phyloP scores from a whole-genome alignment of 1,140 invertebrate genomes.

The Mactra quadrangularis region DNA sequence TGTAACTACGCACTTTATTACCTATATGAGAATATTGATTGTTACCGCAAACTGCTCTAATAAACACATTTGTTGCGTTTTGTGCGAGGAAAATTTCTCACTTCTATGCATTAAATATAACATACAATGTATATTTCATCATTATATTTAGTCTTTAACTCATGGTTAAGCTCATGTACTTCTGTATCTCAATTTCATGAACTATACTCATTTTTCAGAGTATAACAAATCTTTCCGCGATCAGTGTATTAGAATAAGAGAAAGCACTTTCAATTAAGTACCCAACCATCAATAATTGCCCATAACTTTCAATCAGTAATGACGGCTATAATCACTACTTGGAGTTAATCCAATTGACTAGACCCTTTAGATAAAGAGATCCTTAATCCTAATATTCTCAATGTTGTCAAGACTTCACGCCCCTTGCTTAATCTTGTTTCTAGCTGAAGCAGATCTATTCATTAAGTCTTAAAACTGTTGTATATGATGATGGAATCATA shows the following conservation, averaged over 20 bases:
- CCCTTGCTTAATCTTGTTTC: slow-evolving; percentile 57
- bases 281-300: background rate
- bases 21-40: too few relatives aligned
- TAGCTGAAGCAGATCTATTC: slow-evolving; percentile 18
- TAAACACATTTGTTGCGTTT: too few relatives aligned
- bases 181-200: too few relatives aligned
- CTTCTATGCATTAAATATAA: too few relatives aligned
- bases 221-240: too few relatives aligned
- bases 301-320: background rate
- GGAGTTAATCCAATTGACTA: slow-evolving; percentile 13
- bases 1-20: too few relatives aligned
- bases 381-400: slow-evolving; percentile 16
- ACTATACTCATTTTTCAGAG: too few relatives aligned
- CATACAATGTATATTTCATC: too few relatives aligned
- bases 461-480: slow-evolving; percentile 5
- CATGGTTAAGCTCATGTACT: too few relatives aligned
- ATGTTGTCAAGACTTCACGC: slow-evolving; percentile 32
- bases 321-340: background rate
- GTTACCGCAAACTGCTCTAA: too few relatives aligned
- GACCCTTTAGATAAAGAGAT: slow-evolving; percentile 1
- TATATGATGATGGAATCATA: slow-evolving; percentile 33
- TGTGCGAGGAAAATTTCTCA: too few relatives aligned
- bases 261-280: slow-evolving; percentile 5
- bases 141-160: too few relatives aligned
- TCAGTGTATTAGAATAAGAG: background rate